phyloP scores from a whole-genome alignment of 64 coral and sea anemone genomes.

The Actinia tenebrosa region DNA sequence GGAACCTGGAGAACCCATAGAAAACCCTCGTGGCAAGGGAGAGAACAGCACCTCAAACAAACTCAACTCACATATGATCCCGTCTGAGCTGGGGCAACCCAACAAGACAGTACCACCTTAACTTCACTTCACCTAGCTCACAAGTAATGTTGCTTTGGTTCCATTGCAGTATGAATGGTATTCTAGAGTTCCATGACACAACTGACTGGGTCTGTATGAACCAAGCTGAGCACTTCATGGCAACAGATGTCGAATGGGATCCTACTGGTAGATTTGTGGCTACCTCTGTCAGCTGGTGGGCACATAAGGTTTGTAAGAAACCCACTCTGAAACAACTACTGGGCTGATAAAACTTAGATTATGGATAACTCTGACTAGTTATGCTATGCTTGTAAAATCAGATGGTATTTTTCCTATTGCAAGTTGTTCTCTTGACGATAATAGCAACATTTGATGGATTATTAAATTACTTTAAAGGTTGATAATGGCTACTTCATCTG shows the following conservation, averaged over 20 bases:
- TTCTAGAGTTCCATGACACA: constrained; percentile 94
- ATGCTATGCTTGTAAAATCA: neutral
- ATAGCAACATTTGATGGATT: no score
- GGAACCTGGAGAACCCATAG: no score
- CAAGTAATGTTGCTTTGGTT: neutral
- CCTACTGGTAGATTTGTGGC: constrained; percentile 90
- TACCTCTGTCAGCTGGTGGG: constrained; percentile 98
- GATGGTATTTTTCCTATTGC: neutral
- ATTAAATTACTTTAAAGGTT: constrained; percentile 53
- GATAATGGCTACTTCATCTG: constrained; percentile 99
- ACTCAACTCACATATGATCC: no score
- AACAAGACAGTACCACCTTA: no score
- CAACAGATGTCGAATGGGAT: constrained; percentile 97
- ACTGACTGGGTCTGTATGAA: constrained; percentile 85
- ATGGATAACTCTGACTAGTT: no score
- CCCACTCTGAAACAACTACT: no score
- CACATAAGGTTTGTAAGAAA: constrained; percentile 82
- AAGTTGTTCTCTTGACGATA: no score
- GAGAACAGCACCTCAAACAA: no score
- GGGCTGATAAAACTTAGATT: no score
- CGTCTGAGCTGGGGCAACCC: no score
- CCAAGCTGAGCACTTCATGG: constrained; percentile 93
- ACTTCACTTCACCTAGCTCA: neutral
- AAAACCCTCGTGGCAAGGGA: no score
- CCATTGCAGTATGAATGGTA: constrained; percentile 78